These are phyloP conservation scores for Chionis minor DNA, from an alignment of 2,113 vertebrate genomes.

Conservation along the genomic window DNA sequence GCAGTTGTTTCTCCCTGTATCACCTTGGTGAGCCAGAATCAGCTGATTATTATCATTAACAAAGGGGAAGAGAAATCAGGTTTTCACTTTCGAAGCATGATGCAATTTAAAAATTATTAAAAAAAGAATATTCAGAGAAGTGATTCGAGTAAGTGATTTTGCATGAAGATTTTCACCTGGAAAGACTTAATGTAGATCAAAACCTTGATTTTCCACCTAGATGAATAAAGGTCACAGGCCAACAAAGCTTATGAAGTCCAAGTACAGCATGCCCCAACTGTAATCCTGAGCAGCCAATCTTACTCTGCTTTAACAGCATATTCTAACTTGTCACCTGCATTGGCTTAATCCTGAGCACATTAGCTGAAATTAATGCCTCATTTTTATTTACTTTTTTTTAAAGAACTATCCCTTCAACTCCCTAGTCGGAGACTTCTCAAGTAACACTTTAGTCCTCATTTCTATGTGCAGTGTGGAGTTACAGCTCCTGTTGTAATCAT, in stretches of 20 bases:
- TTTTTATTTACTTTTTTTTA: background rate
- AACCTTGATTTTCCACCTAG: background rate
- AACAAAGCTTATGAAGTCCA: background rate
- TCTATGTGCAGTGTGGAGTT: background rate
- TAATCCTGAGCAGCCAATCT: background rate
- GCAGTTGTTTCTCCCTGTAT: background rate
- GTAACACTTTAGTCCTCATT: background rate
- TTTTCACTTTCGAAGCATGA: background rate
- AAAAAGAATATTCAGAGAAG: background rate
- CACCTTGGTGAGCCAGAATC: background rate
- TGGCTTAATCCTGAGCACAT: background rate
- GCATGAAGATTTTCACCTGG: background rate
- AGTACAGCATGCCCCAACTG: background rate
- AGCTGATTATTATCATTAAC: background rate
- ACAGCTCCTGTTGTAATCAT: background rate
- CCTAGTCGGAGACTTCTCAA: background rate
- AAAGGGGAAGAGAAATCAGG: background rate
- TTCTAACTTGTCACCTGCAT: background rate
- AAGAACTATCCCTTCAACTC: background rate
- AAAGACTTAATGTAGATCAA: background rate
- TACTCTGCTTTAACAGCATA: background rate
- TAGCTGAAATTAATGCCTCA: background rate
- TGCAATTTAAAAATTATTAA: background rate
- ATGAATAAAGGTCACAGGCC: background rate
- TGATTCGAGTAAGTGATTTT: background rate